Conservation (phyloP, 2,888 invertebrate species). For the Acanthococcus lagerstroemiae region DNA sequence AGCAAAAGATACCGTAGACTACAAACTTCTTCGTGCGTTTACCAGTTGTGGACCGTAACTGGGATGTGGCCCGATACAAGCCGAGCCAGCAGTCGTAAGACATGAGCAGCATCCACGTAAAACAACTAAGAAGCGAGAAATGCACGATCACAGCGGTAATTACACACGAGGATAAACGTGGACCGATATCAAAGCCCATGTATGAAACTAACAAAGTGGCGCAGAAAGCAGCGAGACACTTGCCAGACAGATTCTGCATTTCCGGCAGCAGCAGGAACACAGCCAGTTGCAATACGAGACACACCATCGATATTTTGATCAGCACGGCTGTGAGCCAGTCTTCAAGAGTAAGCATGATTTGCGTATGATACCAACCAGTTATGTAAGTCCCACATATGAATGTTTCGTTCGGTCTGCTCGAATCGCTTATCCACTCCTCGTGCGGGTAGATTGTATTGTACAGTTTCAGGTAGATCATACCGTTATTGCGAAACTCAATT, state of each 20-base stretch:
- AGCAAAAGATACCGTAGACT: conserved; percentile 43
- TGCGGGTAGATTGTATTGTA: neutral
- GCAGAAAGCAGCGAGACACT: conserved; percentile 45
- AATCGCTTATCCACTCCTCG: neutral
- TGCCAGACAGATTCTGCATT: conserved; percentile 46
- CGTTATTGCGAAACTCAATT: neutral
- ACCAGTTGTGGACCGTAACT: conserved; percentile 43
- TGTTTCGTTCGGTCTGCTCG: neutral
- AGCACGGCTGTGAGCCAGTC: neutral
- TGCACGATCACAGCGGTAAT: conserved; percentile 44
- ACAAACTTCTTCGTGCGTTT: conserved; percentile 42
- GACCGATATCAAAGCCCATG: conserved; percentile 42
- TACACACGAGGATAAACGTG: conserved; percentile 42
- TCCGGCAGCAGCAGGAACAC: conserved; percentile 44
- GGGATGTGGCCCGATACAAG: conserved; percentile 43
- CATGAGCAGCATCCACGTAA: conserved; percentile 49
- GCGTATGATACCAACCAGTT: neutral
- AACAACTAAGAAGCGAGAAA: conserved; percentile 46
- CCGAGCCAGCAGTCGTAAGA: conserved; percentile 46
- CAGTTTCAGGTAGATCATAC: neutral
- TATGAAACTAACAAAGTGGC: conserved; percentile 45
- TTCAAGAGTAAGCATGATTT: neutral
- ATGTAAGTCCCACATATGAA: conserved; percentile 7
- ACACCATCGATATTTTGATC: conserved; percentile 41
- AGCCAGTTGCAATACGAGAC: conserved; percentile 43